These are phyloP conservation scores for Cinclus mexicanus DNA, from an alignment of 2,113 vertebrate species.

Conservation along the genomic window DNA sequence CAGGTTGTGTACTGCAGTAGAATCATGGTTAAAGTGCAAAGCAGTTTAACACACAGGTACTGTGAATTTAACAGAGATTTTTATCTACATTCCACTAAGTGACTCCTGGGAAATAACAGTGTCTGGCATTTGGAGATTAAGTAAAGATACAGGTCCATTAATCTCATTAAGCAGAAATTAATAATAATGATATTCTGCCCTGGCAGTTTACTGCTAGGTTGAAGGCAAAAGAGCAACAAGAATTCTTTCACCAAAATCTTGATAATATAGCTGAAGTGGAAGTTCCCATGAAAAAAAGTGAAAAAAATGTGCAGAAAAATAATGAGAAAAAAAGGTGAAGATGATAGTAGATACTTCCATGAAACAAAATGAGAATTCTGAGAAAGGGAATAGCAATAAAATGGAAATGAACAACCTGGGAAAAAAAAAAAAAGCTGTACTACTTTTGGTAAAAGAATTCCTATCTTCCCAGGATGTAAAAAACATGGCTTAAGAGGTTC, in stretches of 20 bases:
- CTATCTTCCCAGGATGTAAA: neutral
- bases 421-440: neutral
- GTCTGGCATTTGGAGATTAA: neutral
- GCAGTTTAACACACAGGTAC: neutral
- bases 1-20: neutral
- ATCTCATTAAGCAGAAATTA: neutral
- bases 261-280: neutral
- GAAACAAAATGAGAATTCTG: neutral
- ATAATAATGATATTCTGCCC: neutral
- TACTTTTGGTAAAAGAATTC: conserved; percentile 28
- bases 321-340: neutral
- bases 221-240: neutral
- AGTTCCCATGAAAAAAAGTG: neutral
- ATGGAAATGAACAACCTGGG: neutral
- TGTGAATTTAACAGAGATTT: neutral
- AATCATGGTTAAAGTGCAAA: neutral
- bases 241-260: neutral
- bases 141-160: neutral
- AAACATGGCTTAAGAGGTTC: neutral
- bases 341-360: neutral
- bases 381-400: neutral
- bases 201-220: neutral
- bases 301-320: neutral
- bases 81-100: neutral
- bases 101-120: neutral